These are phyloP conservation scores for Trogon surrucura DNA, from an alignment of 2,113 vertebrate species.

Conservation along the genomic window DNA sequence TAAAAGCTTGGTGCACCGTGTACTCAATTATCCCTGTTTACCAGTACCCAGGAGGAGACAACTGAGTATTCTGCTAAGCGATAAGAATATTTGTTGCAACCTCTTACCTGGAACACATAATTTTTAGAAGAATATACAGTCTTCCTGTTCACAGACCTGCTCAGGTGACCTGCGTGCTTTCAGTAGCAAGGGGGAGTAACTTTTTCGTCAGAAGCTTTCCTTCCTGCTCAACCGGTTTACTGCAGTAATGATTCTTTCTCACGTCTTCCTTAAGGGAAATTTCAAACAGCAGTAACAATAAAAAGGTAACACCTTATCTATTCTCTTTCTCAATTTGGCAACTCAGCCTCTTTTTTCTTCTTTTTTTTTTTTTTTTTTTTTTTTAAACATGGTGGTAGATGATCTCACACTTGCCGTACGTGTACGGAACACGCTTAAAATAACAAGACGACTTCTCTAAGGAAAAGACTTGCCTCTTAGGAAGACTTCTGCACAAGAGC, in stretches of 20 bases:
- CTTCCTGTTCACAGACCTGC: not conserved
- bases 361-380: too few relatives aligned
- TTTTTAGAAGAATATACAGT: not conserved
- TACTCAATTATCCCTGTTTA: not conserved
- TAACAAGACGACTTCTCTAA: not conserved
- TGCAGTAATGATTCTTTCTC: constrained; percentile 16
- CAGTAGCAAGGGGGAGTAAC: not conserved
- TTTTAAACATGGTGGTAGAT: not conserved
- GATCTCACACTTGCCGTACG: not conserved
- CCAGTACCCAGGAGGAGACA: accelerated
- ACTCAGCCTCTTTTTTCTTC: not conserved
- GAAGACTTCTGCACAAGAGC: not conserved
- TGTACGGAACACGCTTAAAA: not conserved
- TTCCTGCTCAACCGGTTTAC: constrained; percentile 68
- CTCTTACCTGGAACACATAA: constrained; percentile 39
- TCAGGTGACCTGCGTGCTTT: constrained; percentile 22
- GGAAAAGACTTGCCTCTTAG: not conserved
- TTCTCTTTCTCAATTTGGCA: not conserved
- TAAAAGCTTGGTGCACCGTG: not conserved
- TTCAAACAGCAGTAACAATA: constrained; percentile 11
- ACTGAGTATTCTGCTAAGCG: not conserved
- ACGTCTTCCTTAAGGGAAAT: constrained; percentile 23
- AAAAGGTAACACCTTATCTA: not conserved
- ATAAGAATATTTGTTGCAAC: not conserved
- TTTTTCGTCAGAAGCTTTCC: not conserved